These are phyloP conservation scores for Colius striatus DNA, from an alignment of 2,113 vertebrate genomes.

Conservation along the genomic window DNA sequence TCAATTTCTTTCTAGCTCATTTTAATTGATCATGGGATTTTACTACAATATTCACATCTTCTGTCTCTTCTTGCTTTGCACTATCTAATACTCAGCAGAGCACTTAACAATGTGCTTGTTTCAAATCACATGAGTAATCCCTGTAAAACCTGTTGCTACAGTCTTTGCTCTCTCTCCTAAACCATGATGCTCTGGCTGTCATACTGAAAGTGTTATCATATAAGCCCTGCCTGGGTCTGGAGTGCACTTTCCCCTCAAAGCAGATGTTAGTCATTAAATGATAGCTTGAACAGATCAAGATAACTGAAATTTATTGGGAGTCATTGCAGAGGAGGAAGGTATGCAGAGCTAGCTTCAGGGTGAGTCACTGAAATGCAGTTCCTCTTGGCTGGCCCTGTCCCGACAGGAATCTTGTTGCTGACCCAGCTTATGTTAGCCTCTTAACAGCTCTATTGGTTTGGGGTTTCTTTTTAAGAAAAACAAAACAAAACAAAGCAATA, in stretches of 20 bases:
- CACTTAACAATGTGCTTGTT: neutral
- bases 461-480: neutral
- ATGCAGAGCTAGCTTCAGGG: neutral
- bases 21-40: neutral
- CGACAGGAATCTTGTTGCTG: neutral
- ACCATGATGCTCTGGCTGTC: neutral
- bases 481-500: neutral
- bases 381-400: neutral
- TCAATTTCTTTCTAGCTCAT: neutral
- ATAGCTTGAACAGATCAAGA: neutral
- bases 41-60: neutral
- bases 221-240: neutral
- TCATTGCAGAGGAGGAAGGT: neutral
- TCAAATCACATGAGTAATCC: neutral
- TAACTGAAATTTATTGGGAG: neutral
- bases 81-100: neutral
- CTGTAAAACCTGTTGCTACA: neutral
- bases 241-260: neutral
- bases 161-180: neutral
- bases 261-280: neutral
- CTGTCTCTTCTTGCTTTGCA: neutral
- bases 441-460: neutral
- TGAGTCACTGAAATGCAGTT: neutral
- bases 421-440: neutral
- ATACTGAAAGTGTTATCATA: neutral